Evolutionary conservation across 2,888 invertebrate species (phyloP).

Genomic region (Chymomyza caudatula): DNA sequence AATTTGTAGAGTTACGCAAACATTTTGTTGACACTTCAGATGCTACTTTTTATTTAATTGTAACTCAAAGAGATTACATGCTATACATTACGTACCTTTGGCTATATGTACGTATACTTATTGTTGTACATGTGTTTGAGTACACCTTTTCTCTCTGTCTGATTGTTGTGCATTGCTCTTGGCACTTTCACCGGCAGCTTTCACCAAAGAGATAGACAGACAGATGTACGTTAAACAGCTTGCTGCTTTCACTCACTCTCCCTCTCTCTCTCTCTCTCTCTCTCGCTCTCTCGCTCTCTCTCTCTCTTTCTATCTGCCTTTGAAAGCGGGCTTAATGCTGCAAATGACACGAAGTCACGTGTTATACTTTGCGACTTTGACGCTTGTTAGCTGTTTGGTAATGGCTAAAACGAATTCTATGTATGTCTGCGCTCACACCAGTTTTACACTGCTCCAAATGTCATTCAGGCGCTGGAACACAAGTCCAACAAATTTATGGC

Average conservation of each 20-base stretch:
- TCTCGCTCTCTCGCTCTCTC: not conserved
- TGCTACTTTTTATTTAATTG: constrained; percentile 1
- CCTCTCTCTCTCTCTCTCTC: not conserved
- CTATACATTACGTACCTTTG: not conserved
- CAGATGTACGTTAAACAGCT: constrained; percentile 1
- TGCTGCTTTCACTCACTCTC: constrained; percentile 7
- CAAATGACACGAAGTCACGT: constrained; percentile 74
- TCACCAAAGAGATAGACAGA: not conserved
- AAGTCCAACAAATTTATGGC: not conserved
- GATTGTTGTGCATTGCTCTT: not conserved
- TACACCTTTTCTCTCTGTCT: not conserved
- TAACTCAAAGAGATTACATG: not conserved
- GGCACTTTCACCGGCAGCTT: not conserved
- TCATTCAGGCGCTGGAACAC: not conserved
- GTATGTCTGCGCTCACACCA: constrained; percentile 30
- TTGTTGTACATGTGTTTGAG: not conserved
- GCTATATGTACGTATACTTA: not conserved
- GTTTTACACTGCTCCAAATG: not conserved
- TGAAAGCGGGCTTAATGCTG: constrained; percentile 45
- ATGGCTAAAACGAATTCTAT: constrained; percentile 67
- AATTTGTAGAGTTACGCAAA: not conserved
- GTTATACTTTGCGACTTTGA: constrained; percentile 67
- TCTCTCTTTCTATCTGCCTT: not conserved
- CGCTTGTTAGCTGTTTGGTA: constrained; percentile 62
- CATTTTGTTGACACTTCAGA: not conserved